Conservation (phyloP, 1,140 invertebrate species). For the Cotesia glomerata region DNA sequence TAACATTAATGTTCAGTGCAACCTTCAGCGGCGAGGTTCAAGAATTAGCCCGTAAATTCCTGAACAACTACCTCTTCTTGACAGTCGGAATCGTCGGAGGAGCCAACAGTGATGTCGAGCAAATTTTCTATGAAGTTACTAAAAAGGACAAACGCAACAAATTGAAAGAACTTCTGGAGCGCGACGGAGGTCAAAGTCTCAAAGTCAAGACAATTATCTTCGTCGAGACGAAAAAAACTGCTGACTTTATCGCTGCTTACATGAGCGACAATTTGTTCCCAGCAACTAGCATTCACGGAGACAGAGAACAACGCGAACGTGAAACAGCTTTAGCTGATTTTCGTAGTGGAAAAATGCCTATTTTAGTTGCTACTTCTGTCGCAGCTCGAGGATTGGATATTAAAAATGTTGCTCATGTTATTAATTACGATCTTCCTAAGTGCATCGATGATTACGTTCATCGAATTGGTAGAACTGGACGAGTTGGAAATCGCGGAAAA, state of each 20-base stretch:
- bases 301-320: slow-evolving; percentile 85
- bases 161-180: slow-evolving; percentile 72
- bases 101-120: slow-evolving; percentile 88
- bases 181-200: slow-evolving; percentile 61
- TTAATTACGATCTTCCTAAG: slow-evolving; percentile 91
- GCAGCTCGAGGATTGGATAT: slow-evolving; percentile 90
- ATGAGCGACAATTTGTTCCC: slow-evolving; percentile 73
- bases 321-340: slow-evolving; percentile 89
- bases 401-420: slow-evolving; percentile 81
- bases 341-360: slow-evolving; percentile 72
- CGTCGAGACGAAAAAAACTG: slow-evolving; percentile 86
- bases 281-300: slow-evolving; percentile 93
- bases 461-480: slow-evolving; percentile 91
- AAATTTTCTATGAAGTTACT: slow-evolving; percentile 78
- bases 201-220: slow-evolving; percentile 80
- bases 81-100: slow-evolving; percentile 87
- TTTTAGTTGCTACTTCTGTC: slow-evolving; percentile 93
- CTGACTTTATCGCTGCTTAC: slow-evolving; percentile 85
- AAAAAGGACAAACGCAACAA: slow-evolving; percentile 78
- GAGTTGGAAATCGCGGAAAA: slow-evolving; percentile 88
- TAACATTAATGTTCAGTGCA: slow-evolving; percentile 92
- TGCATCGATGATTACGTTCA: slow-evolving; percentile 94
- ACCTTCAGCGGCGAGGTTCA: slow-evolving; percentile 89
- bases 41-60: slow-evolving; percentile 74
- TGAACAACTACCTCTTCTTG: slow-evolving; percentile 84